phyloP scores from a whole-genome alignment of 2,888 invertebrate species.

The Orchesella flavescens region DNA sequence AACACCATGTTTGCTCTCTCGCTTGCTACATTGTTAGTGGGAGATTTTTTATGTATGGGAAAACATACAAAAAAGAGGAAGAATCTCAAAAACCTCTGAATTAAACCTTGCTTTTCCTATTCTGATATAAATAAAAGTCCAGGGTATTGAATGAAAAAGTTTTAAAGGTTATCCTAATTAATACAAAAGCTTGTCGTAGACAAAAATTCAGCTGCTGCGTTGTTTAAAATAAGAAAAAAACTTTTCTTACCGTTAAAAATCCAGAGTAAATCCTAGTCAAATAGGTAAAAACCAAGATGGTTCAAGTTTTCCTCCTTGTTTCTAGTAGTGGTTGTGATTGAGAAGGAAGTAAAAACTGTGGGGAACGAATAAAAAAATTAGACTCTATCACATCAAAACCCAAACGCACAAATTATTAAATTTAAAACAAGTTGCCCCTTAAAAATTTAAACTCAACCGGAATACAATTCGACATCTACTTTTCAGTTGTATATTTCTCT shows the following conservation, averaged over 20 bases:
- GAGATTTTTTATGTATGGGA: neutral
- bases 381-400: constrained; percentile 36
- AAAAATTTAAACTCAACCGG: neutral
- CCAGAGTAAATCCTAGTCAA: constrained; percentile 54
- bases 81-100: neutral
- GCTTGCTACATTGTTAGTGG: neutral
- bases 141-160: neutral
- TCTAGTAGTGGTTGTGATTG: constrained; percentile 10
- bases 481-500: neutral
- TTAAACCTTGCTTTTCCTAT: constrained; percentile 22
- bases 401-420: constrained; percentile 4
- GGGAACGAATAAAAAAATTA: constrained; percentile 41
- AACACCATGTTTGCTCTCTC: neutral
- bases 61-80: neutral
- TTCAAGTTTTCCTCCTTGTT: constrained; percentile 24
- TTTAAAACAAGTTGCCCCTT: neutral
- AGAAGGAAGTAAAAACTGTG: constrained; percentile 48
- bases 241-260: constrained; percentile 39
- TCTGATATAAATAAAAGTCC: neutral
- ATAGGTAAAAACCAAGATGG: constrained; percentile 36
- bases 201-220: too few relatives aligned
- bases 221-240: neutral
- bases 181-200: too few relatives aligned
- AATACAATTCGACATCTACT: neutral
- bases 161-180: neutral